Evolutionary conservation across 2,888 invertebrate species (phyloP).

Genomic region (Selenia dentaria): DNA sequence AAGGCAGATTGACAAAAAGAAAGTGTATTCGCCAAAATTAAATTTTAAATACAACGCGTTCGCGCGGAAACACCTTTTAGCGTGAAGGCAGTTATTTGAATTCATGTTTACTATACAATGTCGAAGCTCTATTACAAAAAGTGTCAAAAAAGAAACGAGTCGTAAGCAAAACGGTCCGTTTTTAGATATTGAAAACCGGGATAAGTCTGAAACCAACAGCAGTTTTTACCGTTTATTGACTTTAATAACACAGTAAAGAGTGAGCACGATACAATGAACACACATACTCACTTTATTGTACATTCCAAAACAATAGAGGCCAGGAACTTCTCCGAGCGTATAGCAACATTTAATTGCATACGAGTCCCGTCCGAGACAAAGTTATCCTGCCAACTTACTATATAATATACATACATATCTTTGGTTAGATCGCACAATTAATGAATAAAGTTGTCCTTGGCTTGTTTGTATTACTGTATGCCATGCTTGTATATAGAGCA

Average conservation of each 20-base stretch:
- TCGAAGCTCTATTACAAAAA: not conserved
- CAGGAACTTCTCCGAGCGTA: slow-evolving; percentile 16
- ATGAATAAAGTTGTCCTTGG: slow-evolving; percentile 5
- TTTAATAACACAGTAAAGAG: too few relatives aligned
- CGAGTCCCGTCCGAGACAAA: slow-evolving; percentile 17
- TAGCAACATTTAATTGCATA: slow-evolving; percentile 40
- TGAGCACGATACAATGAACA: too few relatives aligned
- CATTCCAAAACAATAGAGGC: slow-evolving; percentile 11
- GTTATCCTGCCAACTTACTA: slow-evolving; percentile 13
- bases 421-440: slow-evolving; percentile 9
- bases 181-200: too few relatives aligned
- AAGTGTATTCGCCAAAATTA: not conserved
- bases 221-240: too few relatives aligned
- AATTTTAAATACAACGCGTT: not conserved
- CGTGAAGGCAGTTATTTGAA: not conserved
- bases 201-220: too few relatives aligned
- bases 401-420: too few relatives aligned
- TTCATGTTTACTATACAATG: not conserved
- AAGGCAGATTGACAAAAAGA: not conserved
- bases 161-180: too few relatives aligned
- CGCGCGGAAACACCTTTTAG: not conserved
- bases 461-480: too few relatives aligned
- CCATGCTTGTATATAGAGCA: too few relatives aligned
- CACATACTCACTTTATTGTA: too few relatives aligned
- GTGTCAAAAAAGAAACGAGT: too few relatives aligned